A percentile compares a stretch with the other conserved stretches of the same genome.
These are phyloP conservation scores for Aspidapion aeneum DNA, from an alignment of 2,888 invertebrate species.

Conservation along the genomic window DNA sequence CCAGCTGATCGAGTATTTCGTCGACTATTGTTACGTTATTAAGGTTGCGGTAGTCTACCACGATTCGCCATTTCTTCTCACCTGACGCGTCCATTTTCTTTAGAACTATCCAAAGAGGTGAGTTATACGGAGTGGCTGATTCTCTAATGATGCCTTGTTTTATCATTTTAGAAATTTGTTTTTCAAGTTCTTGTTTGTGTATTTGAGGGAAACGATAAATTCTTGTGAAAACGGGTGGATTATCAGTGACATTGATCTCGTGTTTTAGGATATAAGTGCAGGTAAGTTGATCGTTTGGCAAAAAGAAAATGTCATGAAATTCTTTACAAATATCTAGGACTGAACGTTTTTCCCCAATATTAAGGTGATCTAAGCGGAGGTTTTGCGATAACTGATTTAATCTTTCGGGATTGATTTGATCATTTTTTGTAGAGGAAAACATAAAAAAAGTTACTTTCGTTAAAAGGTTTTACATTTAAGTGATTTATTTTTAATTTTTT, in stretches of 20 bases:
- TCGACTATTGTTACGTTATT: conserved; percentile 40
- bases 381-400: conserved; percentile 13
- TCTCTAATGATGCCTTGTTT: conserved; percentile 29
- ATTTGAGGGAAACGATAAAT: conserved; percentile 31
- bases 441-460: not conserved
- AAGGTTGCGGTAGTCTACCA: conserved; percentile 29
- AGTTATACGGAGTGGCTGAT: conserved; percentile 29
- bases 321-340: conserved; percentile 24
- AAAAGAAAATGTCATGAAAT: conserved; percentile 1
- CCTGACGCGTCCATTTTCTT: conserved; percentile 31
- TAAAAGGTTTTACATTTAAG: conserved; percentile 8
- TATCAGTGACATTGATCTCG: conserved; percentile 4
- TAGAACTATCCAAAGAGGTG: conserved; percentile 33
- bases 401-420: not conserved
- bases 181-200: conserved; percentile 33
- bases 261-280: conserved; percentile 8
- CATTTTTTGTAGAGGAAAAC: not conserved
- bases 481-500: not conserved
- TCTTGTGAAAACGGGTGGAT: conserved; percentile 29
- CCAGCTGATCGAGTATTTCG: conserved; percentile 41
- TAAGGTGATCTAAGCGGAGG: conserved; percentile 27
- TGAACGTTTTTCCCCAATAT: conserved; percentile 27
- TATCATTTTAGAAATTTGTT: too few species aligned
- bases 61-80: conserved; percentile 19
- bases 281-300: conserved; percentile 7